Conservation (phyloP, 2,888 invertebrate species). For the Melangyna quadrimaculata region DNA sequence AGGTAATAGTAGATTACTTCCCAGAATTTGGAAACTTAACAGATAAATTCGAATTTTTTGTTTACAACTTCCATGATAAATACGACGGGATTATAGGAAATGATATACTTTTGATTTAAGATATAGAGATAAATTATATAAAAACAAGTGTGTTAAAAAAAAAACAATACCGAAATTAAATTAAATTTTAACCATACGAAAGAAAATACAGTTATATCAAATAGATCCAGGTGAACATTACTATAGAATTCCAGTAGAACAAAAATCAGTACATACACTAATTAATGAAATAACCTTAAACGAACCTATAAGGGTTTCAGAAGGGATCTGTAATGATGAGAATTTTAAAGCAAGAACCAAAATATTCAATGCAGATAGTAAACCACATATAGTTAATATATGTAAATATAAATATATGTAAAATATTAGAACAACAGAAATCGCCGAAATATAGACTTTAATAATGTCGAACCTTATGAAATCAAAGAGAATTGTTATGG, state of each 20-base stretch:
- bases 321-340: background rate
- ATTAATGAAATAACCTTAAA: slow-evolving; percentile 6
- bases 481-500: background rate
- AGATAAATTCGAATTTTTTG: slow-evolving; percentile 6
- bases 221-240: slow-evolving; percentile 14
- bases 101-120: slow-evolving; percentile 3
- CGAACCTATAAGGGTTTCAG: background rate
- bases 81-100: slow-evolving; percentile 23
- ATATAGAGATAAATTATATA: background rate
- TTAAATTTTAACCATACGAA: slow-evolving; percentile 4
- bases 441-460: slow-evolving; percentile 10
- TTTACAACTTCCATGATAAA: slow-evolving; percentile 12
- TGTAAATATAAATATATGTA: too few species aligned
- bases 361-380: slow-evolving; percentile 11
- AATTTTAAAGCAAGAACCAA: slow-evolving; percentile 3
- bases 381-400: slow-evolving; percentile 4
- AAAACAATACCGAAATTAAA: slow-evolving; percentile 6
- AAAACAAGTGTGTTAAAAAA: background rate
- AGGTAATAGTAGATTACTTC: background rate
- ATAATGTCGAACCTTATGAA: background rate
- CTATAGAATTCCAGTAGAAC: slow-evolving; percentile 4
- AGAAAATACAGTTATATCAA: slow-evolving; percentile 25
- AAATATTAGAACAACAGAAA: slow-evolving; percentile 11
- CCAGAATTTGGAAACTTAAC: background rate
- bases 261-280: background rate